Percentiles rank a stretch among this genome's conserved stretches.
Evolutionary conservation across 2,113 vertebrate genomes (phyloP).

Genomic region (Anser cygnoides): DNA sequence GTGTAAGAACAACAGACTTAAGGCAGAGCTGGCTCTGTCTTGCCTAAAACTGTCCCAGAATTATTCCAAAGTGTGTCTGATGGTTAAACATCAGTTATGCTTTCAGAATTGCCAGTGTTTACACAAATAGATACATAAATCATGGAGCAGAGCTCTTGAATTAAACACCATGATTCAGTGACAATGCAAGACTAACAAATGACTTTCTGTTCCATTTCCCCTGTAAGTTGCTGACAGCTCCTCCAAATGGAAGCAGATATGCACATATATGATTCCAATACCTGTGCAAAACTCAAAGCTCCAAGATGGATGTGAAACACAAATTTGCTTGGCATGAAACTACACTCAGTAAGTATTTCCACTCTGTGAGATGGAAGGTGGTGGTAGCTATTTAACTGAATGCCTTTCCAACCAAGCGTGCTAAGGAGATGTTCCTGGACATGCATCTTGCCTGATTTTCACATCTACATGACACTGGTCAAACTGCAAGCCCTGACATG

Average conservation of each 20-base stretch:
- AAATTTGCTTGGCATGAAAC: neutral
- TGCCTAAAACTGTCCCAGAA: neutral
- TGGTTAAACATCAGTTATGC: neutral
- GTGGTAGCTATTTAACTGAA: neutral
- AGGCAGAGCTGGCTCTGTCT: neutral
- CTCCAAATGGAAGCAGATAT: neutral
- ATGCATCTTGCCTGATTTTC: neutral
- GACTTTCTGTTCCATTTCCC: neutral
- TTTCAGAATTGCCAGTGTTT: neutral
- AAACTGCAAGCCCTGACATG: neutral
- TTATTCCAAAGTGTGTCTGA: neutral
- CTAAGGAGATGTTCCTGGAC: neutral
- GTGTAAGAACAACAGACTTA: neutral
- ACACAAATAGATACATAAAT: neutral
- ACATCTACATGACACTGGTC: rapidly evolving
- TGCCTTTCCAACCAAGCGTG: neutral
- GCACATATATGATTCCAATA: neutral
- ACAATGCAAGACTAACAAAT: neutral
- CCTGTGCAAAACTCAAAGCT: neutral
- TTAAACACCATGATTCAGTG: neutral
- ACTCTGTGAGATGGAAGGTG: neutral
- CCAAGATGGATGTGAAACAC: rapidly evolving
- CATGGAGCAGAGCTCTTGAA: neutral
- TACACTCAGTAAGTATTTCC: neutral
- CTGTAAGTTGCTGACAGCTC: neutral